phyloP scores from a whole-genome alignment of 1,140 invertebrate genomes.

The Gonioctena quinquepunctata region DNA sequence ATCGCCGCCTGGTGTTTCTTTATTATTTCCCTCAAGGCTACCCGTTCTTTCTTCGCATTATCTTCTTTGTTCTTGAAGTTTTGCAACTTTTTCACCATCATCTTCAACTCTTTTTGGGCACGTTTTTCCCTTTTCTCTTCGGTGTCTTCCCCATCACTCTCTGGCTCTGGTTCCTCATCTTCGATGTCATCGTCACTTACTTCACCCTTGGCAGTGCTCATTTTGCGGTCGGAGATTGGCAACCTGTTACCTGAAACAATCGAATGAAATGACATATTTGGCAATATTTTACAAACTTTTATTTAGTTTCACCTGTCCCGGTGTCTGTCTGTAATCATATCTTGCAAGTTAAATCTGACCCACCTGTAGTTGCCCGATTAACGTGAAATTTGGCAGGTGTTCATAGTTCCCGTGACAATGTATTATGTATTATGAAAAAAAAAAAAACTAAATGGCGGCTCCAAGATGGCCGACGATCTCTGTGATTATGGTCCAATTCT shows the following conservation, averaged over 20 bases:
- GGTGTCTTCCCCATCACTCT: conserved; percentile 72
- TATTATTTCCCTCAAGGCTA: conserved; percentile 75
- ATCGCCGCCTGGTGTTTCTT: conserved; percentile 78
- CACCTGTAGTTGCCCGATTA: too few species aligned
- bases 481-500: too few species aligned
- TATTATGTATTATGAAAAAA: too few species aligned
- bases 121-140: conserved; percentile 68
- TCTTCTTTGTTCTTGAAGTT: conserved; percentile 78
- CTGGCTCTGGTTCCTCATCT: conserved; percentile 57
- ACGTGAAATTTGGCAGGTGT: too few species aligned
- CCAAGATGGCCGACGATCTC: too few species aligned
- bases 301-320: too few species aligned
- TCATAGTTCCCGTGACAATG: too few species aligned
- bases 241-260: conserved; percentile 37
- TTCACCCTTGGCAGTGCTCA: conserved; percentile 27
- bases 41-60: conserved; percentile 76
- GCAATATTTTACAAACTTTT: too few species aligned
- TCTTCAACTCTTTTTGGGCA: conserved; percentile 65
- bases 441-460: too few species aligned
- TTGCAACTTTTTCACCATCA: conserved; percentile 76
- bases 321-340: too few species aligned
- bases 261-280: not conserved
- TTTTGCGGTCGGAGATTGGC: conserved; percentile 35
- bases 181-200: conserved; percentile 29
- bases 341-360: too few species aligned